A percentile compares a stretch with the other conserved stretches of the same genome.
Conservation (phyloP, 2,797 vertebrate genomes). For the Ficedula albicollis region DNA sequence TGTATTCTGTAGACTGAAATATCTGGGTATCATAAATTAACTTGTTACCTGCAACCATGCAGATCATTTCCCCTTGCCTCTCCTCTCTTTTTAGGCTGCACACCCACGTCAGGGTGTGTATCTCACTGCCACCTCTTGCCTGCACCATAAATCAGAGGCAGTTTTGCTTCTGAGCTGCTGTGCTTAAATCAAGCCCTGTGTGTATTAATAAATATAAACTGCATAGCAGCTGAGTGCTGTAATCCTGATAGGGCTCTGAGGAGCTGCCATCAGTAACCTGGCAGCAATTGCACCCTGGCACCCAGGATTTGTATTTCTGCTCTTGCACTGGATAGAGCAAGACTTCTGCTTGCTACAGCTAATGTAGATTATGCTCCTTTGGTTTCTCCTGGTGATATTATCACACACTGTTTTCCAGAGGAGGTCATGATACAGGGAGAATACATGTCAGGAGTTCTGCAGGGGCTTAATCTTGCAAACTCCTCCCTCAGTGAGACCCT, state of each 20-base stretch:
- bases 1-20: background rate
- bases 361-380: background rate
- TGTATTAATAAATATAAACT: background rate
- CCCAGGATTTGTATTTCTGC: background rate
- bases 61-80: background rate
- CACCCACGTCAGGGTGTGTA: background rate
- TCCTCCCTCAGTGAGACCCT: background rate
- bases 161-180: background rate
- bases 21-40: background rate
- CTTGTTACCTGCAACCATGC: background rate
- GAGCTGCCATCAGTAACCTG: background rate
- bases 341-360: background rate
- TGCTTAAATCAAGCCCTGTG: background rate
- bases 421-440: background rate
- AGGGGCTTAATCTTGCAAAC: background rate
- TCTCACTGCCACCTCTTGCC: background rate
- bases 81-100: background rate
- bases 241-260: background rate
- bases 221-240: background rate
- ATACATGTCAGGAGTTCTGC: background rate
- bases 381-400: background rate
- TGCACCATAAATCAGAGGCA: background rate
- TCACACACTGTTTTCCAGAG: background rate
- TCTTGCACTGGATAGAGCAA: background rate
- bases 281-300: background rate